Conservation (phyloP, 1,140 invertebrate species). For the Acromyrmex echinatior region DNA sequence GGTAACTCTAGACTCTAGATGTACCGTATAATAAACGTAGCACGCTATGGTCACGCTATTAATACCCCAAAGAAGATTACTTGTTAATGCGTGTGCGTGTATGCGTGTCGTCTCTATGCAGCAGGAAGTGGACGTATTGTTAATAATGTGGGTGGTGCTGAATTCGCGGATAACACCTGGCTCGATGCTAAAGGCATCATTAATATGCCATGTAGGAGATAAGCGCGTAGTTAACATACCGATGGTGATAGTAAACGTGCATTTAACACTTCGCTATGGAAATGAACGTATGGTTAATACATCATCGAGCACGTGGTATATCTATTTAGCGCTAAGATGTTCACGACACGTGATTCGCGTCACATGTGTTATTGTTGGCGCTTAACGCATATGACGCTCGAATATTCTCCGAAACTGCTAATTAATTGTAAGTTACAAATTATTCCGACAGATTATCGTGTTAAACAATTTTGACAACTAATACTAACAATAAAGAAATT, state of each 20-base stretch:
- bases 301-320: constrained; percentile 26
- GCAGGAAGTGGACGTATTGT: constrained; percentile 41
- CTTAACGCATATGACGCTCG: neutral
- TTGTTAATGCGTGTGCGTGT: neutral
- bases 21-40: constrained; percentile 13
- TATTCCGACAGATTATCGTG: neutral
- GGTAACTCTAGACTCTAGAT: neutral
- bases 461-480: neutral
- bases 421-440: neutral
- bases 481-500: neutral
- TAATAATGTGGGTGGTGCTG: constrained; percentile 41
- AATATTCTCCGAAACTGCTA: too few relatives aligned
- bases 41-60: constrained; percentile 13
- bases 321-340: neutral
- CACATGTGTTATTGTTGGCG: neutral
- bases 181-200: constrained; percentile 52
- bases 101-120: neutral
- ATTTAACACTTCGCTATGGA: constrained; percentile 54
- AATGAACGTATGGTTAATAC: constrained; percentile 32
- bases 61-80: constrained; percentile 34
- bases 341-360: neutral
- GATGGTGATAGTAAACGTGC: constrained; percentile 33
- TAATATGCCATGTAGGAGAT: constrained; percentile 62
- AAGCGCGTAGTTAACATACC: constrained; percentile 62
- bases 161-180: constrained; percentile 58